Conservation (phyloP, 2,113 vertebrate genomes). For the Calidris pygmaea region DNA sequence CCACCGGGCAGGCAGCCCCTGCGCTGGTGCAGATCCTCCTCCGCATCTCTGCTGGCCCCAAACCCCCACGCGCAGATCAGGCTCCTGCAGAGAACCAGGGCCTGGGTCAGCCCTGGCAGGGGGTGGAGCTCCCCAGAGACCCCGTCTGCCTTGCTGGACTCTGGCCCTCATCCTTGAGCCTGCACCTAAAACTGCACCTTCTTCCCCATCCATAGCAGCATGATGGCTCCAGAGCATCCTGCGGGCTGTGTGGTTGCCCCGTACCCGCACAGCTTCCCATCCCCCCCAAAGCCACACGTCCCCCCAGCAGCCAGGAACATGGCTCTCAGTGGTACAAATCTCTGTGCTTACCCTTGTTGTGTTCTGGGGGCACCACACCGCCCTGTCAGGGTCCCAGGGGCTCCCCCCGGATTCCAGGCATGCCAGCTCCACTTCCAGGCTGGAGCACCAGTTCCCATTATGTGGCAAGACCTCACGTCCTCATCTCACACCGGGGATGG, state of each 20-base stretch:
- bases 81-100: background rate
- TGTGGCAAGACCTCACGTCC: background rate
- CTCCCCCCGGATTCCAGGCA: background rate
- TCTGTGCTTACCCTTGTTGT: background rate
- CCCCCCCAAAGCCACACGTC: no score
- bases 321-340: background rate
- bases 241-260: no score
- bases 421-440: background rate
- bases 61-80: accelerated
- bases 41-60: background rate
- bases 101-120: background rate
- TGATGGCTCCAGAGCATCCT: no score
- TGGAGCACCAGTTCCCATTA: background rate
- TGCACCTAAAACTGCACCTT: background rate
- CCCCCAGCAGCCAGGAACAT: no score
- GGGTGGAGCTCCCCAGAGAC: background rate
- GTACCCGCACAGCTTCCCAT: no score
- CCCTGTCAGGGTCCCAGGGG: no score
- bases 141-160: background rate
- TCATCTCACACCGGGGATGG: no score
- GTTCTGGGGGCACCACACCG: background rate
- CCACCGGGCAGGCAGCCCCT: background rate
- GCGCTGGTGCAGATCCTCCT: background rate
- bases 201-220: background rate
- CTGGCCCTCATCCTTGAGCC: background rate